Base-by-base conservation (phyloP, 2,797 vertebrate genomes). In the Potorous gilbertii region DNA sequence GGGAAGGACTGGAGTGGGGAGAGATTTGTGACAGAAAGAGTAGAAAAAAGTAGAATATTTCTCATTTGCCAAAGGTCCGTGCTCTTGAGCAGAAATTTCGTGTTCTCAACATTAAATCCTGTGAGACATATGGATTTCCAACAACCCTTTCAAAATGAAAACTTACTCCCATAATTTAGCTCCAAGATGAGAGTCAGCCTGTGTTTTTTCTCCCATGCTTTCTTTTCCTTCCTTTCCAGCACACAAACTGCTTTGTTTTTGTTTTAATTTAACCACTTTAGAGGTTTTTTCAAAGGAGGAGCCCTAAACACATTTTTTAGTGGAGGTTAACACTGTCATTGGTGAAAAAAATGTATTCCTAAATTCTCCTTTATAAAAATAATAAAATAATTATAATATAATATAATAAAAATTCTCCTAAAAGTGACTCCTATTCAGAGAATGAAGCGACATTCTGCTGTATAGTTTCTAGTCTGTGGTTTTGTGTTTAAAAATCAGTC, bases 261-360 rank as follows among this genome's bases (percentile, higher is more conserved):
- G n/a, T 87, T 96, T 97, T 95, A n/a, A 91, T 94, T 56, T 87
- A 94, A 21, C 52, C 31, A 28, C 91, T 96, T 96, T 94, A 95
- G 91, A 95, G 31, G 93, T 94, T 96, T 40, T 40, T 74, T 40
- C n/a, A 24, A 74, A 74, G 66, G n/a, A 74, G 16, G 66, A 24
- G 0, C 16, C n/a, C 66, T 40, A 74, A 74, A 40, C n/a, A n/a
- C 6, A n/a, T 74, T 74, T 52, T 74, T 18, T 16, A 74, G 1
- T 18, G 14, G 62, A 16, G 10, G 12, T 66, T 66, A 66, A n/a
- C 13, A n/a, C 4, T 16, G 14, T 66, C 29, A 13, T 66, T n/a
- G 62, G 13, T 66, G 62, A 34, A n/a, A 66, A 66, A 66, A n/a
- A 1, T 66, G 5, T 18, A 66, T 66, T 52, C 52, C 52, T 52